Evolutionary conservation across 1,140 invertebrate genomes (phyloP).

Genomic region (Nymphalis io): DNA sequence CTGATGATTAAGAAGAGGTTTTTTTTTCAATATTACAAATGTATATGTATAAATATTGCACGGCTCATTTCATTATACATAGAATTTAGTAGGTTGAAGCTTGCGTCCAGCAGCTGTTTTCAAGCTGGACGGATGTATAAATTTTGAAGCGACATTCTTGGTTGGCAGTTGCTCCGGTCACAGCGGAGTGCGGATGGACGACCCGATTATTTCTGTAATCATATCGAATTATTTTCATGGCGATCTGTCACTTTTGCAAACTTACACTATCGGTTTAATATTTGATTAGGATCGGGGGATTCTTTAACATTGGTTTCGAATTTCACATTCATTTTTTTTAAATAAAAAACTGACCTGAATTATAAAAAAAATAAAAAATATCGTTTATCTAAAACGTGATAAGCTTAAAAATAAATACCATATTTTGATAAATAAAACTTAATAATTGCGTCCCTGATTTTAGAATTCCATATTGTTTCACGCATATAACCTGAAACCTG

Average conservation of each 20-base stretch:
- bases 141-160: conserved; percentile 59
- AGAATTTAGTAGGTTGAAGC: conserved; percentile 7
- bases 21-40: too few species aligned
- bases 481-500: background rate
- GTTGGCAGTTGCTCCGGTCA: conserved; percentile 43
- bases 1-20: too few species aligned
- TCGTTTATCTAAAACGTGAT: too few species aligned
- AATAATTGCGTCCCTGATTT: background rate
- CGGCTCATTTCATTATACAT: too few species aligned
- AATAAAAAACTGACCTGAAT: too few species aligned
- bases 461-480: background rate
- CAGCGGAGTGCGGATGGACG: conserved; percentile 43
- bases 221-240: conserved; percentile 35
- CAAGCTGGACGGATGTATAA: conserved; percentile 48
- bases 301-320: too few species aligned
- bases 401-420: too few species aligned
- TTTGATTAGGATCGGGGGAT: background rate
- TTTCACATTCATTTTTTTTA: too few species aligned
- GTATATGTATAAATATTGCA: too few species aligned
- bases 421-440: too few species aligned
- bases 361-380: too few species aligned
- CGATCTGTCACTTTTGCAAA: conserved; percentile 9
- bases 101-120: conserved; percentile 31
- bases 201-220: conserved; percentile 54
- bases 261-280: background rate